Base-by-base conservation (phyloP, 2,888 invertebrate genomes). In the Iphiclides podalirius region DNA sequence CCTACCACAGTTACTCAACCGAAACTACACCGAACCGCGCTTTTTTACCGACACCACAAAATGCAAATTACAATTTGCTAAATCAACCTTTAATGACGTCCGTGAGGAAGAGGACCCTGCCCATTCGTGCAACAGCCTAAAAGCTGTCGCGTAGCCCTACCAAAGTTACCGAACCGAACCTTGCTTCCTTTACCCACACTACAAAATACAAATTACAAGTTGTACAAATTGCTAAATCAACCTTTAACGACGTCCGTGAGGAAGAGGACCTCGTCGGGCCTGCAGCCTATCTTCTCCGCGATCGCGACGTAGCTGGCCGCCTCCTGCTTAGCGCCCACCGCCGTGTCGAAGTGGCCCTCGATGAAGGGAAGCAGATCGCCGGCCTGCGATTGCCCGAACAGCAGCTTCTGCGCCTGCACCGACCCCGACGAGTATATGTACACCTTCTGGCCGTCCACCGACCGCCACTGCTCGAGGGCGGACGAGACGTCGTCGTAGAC, bases 351-450 rank as follows among this genome's bases (percentile, higher is more conserved):
- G 76, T 96, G 94, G 0, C 93, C 95, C 39, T 91, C 91, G 50
- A 98, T 90, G 47, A 85, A 77, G 35, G 92, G 92, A 61, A 93
- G 83, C 55, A 98, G 72, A 76, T 98, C 93, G 0, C 98, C 98
- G 36, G 91, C 90, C 12, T 87, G 80, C 1, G 96, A 93, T 75
- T 96, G 90, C 0, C 90, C 90, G 75, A 98, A 97, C 2, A 98
- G 90, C 7, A 98, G 89, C 71, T 96, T 95, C 76, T 98, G 98
- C 9, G 98, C 95, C 64, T 94, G 93, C 0, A 96, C 92, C 47
- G 96, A 97, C 38, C 98, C 98, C 16, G 97, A 97, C 0, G 98
- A 98, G 77, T 96, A 98, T 53, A 98, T 93, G 70, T 93, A 97
- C 40, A 98, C 86, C 58, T 85, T 86, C 53, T 91, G 91, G 26